Evolutionary conservation across 2,797 vertebrate genomes (phyloP).

Genomic region (Artibeus jamaicensis): DNA sequence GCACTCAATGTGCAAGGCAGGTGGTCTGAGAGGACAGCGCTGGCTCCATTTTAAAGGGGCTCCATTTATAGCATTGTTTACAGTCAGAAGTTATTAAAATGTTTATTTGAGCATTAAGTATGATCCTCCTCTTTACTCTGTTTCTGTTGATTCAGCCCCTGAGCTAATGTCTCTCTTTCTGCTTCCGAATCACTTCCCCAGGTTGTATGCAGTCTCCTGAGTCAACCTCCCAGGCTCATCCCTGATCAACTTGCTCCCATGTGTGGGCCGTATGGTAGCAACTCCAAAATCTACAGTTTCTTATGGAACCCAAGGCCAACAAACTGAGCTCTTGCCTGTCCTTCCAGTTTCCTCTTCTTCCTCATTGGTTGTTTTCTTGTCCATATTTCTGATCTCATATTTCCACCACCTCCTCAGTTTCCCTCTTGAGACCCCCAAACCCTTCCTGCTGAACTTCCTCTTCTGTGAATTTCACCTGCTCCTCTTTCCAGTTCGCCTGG

Average conservation of each 20-base stretch:
- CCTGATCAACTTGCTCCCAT: accelerated
- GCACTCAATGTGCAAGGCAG: no score
- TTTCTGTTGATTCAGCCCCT: accelerated
- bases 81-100: accelerated
- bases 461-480: no score
- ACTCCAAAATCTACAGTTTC: accelerated
- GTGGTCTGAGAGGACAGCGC: neutral
- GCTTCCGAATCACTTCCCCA: accelerated
- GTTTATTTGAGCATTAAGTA: accelerated
- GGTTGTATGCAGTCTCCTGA: accelerated
- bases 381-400: neutral
- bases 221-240: accelerated
- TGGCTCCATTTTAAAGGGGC: neutral
- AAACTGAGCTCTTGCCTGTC: accelerated
- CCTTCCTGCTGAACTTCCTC: accelerated
- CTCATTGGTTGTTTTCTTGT: neutral
- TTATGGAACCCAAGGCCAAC: accelerated
- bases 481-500: neutral
- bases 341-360: neutral
- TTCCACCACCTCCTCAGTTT: accelerated
- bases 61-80: neutral
- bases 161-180: neutral
- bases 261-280: neutral
- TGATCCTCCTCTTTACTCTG: accelerated
- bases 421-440: accelerated